Conservation (phyloP, 2,113 vertebrate species). For the Charadrius vociferus region DNA sequence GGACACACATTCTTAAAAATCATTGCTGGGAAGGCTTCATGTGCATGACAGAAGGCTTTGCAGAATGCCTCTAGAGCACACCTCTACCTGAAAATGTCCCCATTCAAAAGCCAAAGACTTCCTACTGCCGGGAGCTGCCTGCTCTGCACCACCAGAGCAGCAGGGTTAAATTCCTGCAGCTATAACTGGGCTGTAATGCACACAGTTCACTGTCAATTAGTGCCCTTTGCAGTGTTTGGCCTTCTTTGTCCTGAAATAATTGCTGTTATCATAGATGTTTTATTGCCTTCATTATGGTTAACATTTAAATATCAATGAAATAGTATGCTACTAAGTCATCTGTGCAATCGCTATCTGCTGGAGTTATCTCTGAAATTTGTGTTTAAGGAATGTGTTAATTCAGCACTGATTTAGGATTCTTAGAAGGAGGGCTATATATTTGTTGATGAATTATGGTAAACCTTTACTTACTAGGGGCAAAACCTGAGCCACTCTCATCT, state of each 20-base stretch:
- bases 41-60: neutral
- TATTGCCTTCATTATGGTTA: conserved; percentile 76
- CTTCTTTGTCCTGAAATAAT: conserved; percentile 71
- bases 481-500: neutral
- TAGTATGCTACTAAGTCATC: conserved; percentile 66
- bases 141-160: neutral
- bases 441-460: neutral
- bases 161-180: neutral
- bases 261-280: conserved; percentile 76
- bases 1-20: neutral
- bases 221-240: conserved; percentile 60
- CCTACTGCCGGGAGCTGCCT: neutral
- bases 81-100: fast-evolving
- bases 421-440: neutral
- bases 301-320: conserved; percentile 78
- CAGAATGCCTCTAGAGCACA: neutral
- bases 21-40: neutral
- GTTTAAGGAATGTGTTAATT: neutral
- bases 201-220: conserved; percentile 13
- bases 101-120: neutral
- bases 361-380: conserved; percentile 15
- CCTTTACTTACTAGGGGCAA: neutral
- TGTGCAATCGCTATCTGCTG: conserved; percentile 30
- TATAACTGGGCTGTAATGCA: neutral
- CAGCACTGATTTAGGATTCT: neutral